Percentiles rank a stretch among this genome's conserved stretches.
phyloP scores from a whole-genome alignment of 1,140 invertebrate species.

The Drosophila navojoa region DNA sequence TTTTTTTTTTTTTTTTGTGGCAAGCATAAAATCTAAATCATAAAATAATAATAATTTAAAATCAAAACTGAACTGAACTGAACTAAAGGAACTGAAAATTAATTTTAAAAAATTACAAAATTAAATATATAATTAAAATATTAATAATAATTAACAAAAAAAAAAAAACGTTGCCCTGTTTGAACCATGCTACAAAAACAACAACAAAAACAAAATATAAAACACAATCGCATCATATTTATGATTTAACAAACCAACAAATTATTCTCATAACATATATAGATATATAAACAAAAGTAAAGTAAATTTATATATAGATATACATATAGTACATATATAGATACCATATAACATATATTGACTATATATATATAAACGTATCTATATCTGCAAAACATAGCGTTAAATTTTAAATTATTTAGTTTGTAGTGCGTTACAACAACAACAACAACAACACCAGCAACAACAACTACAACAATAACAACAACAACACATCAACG shows the following conservation, averaged over 20 bases:
- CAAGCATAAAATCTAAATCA: not conserved
- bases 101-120: constrained; percentile 29
- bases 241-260: constrained; percentile 49
- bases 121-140: constrained; percentile 12
- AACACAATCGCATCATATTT: constrained; percentile 48
- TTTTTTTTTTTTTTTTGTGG: constrained; percentile 50
- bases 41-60: constrained; percentile 4
- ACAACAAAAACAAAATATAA: constrained; percentile 36
- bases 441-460: constrained; percentile 36
- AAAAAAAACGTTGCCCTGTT: constrained; percentile 65
- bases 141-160: no score
- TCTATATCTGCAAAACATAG: constrained; percentile 61
- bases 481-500: constrained; percentile 20
- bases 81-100: constrained; percentile 35
- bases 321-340: constrained; percentile 47
- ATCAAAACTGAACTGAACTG: constrained; percentile 13
- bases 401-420: constrained; percentile 78
- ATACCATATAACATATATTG: constrained; percentile 38
- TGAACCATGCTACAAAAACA: constrained; percentile 22
- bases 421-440: constrained; percentile 75
- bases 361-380: constrained; percentile 46
- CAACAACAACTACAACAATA: constrained; percentile 31
- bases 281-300: constrained; percentile 21
- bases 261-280: constrained; percentile 22
- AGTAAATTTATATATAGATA: constrained; percentile 35